These are phyloP conservation scores for Mythimna loreyi DNA, from an alignment of 2,888 invertebrate genomes.

Conservation along the genomic window DNA sequence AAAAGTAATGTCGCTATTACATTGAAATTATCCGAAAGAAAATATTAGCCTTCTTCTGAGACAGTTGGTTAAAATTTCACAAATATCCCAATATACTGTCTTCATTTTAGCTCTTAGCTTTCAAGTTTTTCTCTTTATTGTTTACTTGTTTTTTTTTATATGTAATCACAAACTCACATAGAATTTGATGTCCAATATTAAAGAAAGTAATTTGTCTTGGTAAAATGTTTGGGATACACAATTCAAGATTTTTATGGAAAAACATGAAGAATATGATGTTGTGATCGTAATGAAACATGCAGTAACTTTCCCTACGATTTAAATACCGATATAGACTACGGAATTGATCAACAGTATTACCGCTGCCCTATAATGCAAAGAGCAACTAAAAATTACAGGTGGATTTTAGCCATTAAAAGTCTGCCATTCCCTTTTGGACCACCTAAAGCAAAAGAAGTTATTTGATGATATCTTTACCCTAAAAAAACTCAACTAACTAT, in stretches of 20 bases:
- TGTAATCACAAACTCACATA: constrained; percentile 40
- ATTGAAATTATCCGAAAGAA: background rate
- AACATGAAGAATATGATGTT: background rate
- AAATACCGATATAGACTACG: background rate
- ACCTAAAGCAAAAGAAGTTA: no score
- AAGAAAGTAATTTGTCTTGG: constrained; percentile 54
- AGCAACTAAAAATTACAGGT: no score
- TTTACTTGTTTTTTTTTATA: constrained; percentile 15
- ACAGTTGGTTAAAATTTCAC: background rate
- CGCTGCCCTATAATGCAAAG: no score
- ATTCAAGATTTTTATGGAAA: constrained; percentile 16
- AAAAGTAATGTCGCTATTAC: background rate
- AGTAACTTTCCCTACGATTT: background rate
- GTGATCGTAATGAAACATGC: background rate
- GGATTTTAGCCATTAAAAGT: no score
- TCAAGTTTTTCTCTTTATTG: background rate
- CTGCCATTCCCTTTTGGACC: no score
- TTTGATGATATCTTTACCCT: no score
- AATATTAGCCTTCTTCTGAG: no score
- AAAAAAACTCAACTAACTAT: background rate
- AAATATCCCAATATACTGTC: background rate
- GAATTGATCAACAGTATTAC: no score
- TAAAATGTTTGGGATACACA: constrained; percentile 19
- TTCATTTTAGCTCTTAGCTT: background rate
- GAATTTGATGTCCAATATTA: constrained; percentile 51